Percentiles rank a stretch among this genome's conserved stretches.
These are phyloP conservation scores for Popillia japonica DNA, from an alignment of 1,140 invertebrate genomes.

Conservation along the genomic window DNA sequence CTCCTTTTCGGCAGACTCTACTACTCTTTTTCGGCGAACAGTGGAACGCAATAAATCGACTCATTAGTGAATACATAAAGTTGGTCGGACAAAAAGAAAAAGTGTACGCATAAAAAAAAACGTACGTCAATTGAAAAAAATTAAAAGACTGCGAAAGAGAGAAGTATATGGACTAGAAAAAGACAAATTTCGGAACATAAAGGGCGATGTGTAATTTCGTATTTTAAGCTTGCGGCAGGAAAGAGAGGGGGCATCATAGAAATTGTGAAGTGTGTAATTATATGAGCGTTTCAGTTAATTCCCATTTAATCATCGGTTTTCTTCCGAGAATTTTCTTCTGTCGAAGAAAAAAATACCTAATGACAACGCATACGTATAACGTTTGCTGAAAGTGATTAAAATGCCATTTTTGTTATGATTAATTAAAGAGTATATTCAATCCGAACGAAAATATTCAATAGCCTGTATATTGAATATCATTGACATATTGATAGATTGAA, in stretches of 20 bases:
- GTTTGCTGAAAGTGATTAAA: background rate
- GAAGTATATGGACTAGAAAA: background rate
- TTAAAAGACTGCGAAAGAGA: background rate
- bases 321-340: constrained; percentile 19
- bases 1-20: constrained; percentile 9
- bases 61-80: constrained; percentile 27
- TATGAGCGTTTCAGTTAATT: constrained; percentile 27
- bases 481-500: background rate
- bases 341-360: constrained; percentile 19
- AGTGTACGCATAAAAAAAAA: background rate
- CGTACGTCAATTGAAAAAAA: constrained; percentile 22
- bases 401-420: constrained; percentile 18
- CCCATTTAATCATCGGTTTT: constrained; percentile 30
- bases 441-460: background rate
- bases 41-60: constrained; percentile 33
- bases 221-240: background rate
- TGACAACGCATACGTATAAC: background rate
- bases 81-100: constrained; percentile 10
- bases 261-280: constrained; percentile 34
- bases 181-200: background rate
- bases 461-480: background rate
- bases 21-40: constrained; percentile 22
- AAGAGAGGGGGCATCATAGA: background rate
- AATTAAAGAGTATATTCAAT: background rate
- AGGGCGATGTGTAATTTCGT: constrained; percentile 4